Conservation (phyloP, 1,140 invertebrate genomes). For the Musca domestica region DNA sequence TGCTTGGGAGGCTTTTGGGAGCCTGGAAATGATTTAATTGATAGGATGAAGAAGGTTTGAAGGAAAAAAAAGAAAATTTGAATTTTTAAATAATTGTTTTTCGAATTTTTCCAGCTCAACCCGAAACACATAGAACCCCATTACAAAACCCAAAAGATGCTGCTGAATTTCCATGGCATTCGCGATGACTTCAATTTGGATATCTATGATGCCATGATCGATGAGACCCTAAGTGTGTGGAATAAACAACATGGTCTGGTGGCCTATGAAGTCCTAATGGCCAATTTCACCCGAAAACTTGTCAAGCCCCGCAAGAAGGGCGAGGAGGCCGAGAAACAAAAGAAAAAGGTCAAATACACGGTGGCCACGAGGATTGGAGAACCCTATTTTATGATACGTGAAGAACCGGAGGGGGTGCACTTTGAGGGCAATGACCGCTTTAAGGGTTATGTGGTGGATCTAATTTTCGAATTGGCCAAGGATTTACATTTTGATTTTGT, state of each 20-base stretch:
- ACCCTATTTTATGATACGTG: constrained; percentile 46
- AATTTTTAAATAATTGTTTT: not conserved
- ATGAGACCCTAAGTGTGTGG: constrained; percentile 42
- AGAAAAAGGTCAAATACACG: constrained; percentile 37
- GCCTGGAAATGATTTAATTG: constrained; percentile 36
- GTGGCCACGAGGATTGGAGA: constrained; percentile 45
- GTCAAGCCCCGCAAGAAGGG: constrained; percentile 33
- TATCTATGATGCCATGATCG: constrained; percentile 60
- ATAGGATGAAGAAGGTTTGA: constrained; percentile 41
- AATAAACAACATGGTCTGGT: constrained; percentile 42
- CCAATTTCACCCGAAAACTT: constrained; percentile 35
- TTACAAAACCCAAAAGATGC: constrained; percentile 58
- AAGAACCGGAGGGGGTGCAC: constrained; percentile 43
- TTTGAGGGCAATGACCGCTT: constrained; percentile 60
- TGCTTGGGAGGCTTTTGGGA: constrained; percentile 45
- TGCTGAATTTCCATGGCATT: constrained; percentile 69
- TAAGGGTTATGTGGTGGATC: constrained; percentile 74
- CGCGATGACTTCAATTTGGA: constrained; percentile 72
- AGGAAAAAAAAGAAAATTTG: not conserved
- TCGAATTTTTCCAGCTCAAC: constrained; percentile 30
- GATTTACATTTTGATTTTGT: constrained; percentile 72
- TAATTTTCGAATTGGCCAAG: constrained; percentile 68
- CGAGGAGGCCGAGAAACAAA: constrained; percentile 40
- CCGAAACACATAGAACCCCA: constrained; percentile 37
- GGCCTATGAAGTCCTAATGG: constrained; percentile 32